These are phyloP conservation scores for Tupaia chinensis DNA, from an alignment of 2,113 vertebrate genomes.

Conservation along the genomic window DNA sequence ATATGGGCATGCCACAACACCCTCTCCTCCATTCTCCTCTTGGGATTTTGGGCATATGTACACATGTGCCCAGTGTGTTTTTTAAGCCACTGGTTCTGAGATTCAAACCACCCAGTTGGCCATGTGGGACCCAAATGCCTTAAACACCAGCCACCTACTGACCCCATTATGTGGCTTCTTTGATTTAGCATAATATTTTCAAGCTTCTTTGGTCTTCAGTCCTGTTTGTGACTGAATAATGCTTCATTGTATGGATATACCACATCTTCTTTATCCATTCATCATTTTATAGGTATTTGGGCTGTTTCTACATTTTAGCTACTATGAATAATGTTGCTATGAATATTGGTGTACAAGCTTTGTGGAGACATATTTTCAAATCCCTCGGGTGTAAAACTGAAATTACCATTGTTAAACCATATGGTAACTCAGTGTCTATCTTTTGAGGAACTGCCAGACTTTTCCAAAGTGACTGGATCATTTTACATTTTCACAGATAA, in stretches of 20 bases:
- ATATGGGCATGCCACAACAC: too few relatives aligned
- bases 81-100: too few relatives aligned
- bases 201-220: not conserved
- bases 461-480: not conserved
- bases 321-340: not conserved
- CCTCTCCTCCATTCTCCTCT: too few relatives aligned
- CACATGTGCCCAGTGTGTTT: too few relatives aligned
- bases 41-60: too few relatives aligned
- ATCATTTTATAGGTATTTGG: not conserved
- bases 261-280: not conserved
- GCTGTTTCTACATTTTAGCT: not conserved
- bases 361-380: not conserved
- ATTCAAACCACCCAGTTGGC: too few relatives aligned
- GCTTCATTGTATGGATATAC: not conserved
- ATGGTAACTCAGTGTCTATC: not conserved
- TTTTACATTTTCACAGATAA: not conserved
- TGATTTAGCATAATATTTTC: not conserved
- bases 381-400: not conserved
- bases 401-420: not conserved
- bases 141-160: too few relatives aligned
- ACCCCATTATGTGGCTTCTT: not conserved
- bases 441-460: not conserved
- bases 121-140: too few relatives aligned
- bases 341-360: not conserved
- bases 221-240: not conserved